These are phyloP conservation scores for Gastrophryne carolinensis DNA, from an alignment of 2,797 vertebrate species.

Conservation along the genomic window DNA sequence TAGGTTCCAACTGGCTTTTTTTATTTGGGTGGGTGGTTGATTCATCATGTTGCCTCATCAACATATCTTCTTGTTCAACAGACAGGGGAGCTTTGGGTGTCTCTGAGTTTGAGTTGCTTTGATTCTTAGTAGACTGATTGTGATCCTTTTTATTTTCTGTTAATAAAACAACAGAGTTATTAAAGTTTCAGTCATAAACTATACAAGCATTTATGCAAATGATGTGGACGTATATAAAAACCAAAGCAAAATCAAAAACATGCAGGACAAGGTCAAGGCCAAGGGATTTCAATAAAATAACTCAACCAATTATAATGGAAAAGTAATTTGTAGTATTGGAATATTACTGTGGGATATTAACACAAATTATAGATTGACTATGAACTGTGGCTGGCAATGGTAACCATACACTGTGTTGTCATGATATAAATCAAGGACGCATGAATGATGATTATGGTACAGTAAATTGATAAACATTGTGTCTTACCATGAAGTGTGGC, in stretches of 20 bases:
- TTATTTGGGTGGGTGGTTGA: slow-evolving; percentile 13
- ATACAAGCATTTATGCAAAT: background rate
- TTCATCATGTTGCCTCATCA: slow-evolving; percentile 38
- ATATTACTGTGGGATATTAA: slow-evolving; percentile 2
- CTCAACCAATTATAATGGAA: slow-evolving; percentile 28
- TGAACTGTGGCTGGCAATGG: slow-evolving; percentile 17
- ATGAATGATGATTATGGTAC: slow-evolving; percentile 42
- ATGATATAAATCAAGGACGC: slow-evolving; percentile 23
- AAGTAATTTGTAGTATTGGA: background rate
- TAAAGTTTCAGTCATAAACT: background rate
- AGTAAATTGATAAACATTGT: slow-evolving; percentile 48
- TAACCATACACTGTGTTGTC: slow-evolving; percentile 14
- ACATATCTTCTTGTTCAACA: slow-evolving; percentile 11
- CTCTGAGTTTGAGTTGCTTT: background rate
- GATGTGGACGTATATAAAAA: background rate
- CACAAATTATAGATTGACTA: slow-evolving; percentile 21
- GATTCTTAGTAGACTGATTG: background rate
- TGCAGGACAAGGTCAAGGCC: slow-evolving; percentile 17
- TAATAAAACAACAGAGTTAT: background rate
- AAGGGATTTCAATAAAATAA: slow-evolving; percentile 25
- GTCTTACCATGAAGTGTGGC: slow-evolving; percentile 52
- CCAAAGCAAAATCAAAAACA: slow-evolving; percentile 11
- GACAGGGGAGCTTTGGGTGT: slow-evolving; percentile 8
- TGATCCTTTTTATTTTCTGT: slow-evolving; percentile 35
- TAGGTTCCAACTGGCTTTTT: background rate